Evolutionary conservation across 2,797 vertebrate genomes (phyloP).

Genomic region (Onychomys leucogaster): DNA sequence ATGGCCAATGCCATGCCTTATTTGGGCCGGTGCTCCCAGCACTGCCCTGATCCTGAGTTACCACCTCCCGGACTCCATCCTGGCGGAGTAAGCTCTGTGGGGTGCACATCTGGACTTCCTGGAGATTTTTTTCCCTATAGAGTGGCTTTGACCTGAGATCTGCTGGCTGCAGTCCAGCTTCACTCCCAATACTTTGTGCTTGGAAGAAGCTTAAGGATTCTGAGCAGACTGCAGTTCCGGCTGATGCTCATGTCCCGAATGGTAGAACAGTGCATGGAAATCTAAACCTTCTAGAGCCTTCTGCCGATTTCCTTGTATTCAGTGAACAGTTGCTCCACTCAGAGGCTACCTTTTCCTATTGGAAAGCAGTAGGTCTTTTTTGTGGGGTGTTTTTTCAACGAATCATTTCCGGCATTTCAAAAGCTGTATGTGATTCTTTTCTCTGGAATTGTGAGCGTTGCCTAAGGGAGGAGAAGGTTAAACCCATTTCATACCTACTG

Average conservation of each 20-base stretch:
- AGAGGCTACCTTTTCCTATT: background rate
- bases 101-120: background rate
- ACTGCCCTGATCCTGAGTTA: background rate
- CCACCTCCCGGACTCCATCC: background rate
- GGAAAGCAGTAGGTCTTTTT: background rate
- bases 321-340: background rate
- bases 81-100: background rate
- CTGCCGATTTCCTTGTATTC: background rate
- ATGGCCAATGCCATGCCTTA: background rate
- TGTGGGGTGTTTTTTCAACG: background rate
- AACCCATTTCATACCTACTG: background rate
- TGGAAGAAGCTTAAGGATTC: slow-evolving; percentile 36
- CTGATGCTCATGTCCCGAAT: background rate
- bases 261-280: background rate
- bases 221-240: background rate
- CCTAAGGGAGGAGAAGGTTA: background rate
- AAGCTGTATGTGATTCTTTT: background rate
- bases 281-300: background rate
- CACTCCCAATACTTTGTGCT: background rate
- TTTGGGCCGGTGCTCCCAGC: background rate
- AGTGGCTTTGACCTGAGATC: background rate
- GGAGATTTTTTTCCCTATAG: background rate
- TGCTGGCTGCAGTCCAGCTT: slow-evolving; percentile 1
- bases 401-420: background rate
- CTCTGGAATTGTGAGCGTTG: background rate